These are phyloP conservation scores for Leptogaster cylindrica DNA, from an alignment of 2,888 invertebrate species.

Conservation along the genomic window DNA sequence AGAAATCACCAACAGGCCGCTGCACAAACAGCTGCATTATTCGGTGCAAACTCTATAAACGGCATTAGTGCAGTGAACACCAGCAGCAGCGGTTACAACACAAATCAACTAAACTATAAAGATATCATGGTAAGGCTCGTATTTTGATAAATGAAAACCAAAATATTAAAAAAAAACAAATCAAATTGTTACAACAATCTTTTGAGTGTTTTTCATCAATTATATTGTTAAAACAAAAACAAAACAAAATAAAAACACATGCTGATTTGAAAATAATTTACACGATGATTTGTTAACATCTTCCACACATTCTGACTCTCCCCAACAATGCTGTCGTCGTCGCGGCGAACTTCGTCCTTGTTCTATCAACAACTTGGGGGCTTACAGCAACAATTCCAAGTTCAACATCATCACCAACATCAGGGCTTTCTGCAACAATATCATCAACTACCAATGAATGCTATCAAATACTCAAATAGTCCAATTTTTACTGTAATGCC, in stretches of 20 bases:
- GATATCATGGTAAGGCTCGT: conserved; percentile 49
- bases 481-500: conserved; percentile 37
- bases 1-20: conserved; percentile 54
- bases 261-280: conserved; percentile 5
- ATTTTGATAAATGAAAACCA: neutral
- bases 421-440: conserved; percentile 21
- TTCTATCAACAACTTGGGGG: too few species aligned
- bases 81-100: neutral
- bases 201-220: too few species aligned
- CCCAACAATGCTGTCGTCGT: neutral
- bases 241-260: too few species aligned
- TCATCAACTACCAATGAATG: conserved; percentile 37
- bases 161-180: too few species aligned
- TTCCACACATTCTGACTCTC: conserved; percentile 47
- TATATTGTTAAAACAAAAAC: too few species aligned
- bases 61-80: conserved; percentile 24
- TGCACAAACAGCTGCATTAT: conserved; percentile 45
- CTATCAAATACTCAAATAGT: conserved; percentile 39
- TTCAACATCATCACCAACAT: conserved; percentile 42
- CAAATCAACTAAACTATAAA: conserved; percentile 44
- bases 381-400: conserved; percentile 52
- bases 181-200: too few species aligned
- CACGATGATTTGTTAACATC: conserved; percentile 40
- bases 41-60: conserved; percentile 38
- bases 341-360: conserved; percentile 47